phyloP scores from a whole-genome alignment of 2,888 invertebrate species.

The Polydrusus tereticollis region DNA sequence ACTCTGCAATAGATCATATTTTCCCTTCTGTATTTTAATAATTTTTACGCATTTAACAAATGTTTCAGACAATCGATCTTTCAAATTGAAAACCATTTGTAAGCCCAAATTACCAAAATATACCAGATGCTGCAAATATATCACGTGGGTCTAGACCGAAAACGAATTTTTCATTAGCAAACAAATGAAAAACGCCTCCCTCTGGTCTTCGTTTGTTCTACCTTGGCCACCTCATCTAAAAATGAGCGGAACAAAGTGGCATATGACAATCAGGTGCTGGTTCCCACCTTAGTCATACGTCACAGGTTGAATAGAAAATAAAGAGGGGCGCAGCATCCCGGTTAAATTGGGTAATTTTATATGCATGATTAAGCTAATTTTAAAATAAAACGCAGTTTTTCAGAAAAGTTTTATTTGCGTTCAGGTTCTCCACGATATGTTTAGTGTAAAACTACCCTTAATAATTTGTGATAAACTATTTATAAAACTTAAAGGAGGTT shows the following conservation, averaged over 20 bases:
- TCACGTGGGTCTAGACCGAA: constrained; percentile 41
- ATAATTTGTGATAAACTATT: too few relatives aligned
- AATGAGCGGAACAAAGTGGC: constrained; percentile 44
- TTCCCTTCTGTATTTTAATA: background rate
- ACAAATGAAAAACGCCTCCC: constrained; percentile 49
- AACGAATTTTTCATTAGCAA: constrained; percentile 55
- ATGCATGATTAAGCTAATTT: too few relatives aligned
- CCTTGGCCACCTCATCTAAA: constrained; percentile 43
- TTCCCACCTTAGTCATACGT: constrained; percentile 55
- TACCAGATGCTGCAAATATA: constrained; percentile 54
- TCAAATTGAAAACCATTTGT: constrained; percentile 53
- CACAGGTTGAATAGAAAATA: constrained; percentile 37
- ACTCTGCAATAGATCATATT: constrained; percentile 7
- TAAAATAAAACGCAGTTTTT: too few relatives aligned
- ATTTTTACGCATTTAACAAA: constrained; percentile 42
- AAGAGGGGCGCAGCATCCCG: constrained; percentile 14
- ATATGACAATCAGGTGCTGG: constrained; percentile 54
- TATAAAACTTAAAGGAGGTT: too few relatives aligned
- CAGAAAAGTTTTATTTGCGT: too few relatives aligned
- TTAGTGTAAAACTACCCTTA: too few relatives aligned
- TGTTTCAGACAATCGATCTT: constrained; percentile 50
- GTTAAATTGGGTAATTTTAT: background rate
- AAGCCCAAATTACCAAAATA: constrained; percentile 46
- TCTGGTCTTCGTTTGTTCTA: constrained; percentile 41
- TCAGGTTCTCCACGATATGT: too few relatives aligned